Evolutionary conservation across 2,797 vertebrate species (phyloP).

Genomic region (Xenentodon cancila): DNA sequence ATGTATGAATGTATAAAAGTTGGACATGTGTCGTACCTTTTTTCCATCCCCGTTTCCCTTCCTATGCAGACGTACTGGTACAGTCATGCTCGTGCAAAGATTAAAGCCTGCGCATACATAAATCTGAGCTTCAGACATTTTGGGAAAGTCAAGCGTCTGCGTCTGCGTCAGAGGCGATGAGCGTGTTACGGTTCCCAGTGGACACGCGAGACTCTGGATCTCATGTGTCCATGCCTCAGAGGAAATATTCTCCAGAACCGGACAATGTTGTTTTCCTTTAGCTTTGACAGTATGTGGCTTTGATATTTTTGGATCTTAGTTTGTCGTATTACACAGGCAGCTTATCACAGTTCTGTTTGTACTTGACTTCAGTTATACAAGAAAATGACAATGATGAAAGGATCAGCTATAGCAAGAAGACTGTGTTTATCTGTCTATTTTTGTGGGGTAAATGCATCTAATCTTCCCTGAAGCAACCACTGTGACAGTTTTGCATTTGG

Average conservation of each 20-base stretch:
- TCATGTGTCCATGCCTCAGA: conserved; percentile 25
- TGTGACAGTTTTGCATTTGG: too few species aligned
- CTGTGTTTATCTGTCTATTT: too few species aligned
- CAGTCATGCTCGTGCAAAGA: conserved; percentile 10
- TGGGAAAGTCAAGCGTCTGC: conserved; percentile 53
- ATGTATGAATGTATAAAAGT: too few species aligned
- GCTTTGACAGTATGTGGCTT: conserved; percentile 8
- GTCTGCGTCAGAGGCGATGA: conserved; percentile 51
- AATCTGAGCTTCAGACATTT: conserved; percentile 48
- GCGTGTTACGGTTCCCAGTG: conserved; percentile 45
- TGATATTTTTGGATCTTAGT: conserved; percentile 22
- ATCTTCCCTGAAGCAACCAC: too few species aligned
- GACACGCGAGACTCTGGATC: conserved; percentile 11
- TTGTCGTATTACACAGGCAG: conserved; percentile 24
- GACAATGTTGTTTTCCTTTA: conserved; percentile 21
- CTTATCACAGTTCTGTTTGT: conserved; percentile 21
- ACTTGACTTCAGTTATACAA: conserved; percentile 9
- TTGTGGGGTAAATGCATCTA: too few species aligned
- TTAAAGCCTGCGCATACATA: conserved; percentile 35
- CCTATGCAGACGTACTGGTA: not conserved
- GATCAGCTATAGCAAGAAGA: not conserved
- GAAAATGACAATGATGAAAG: not conserved
- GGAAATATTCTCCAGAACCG: conserved; percentile 35
- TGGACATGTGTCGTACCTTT: too few species aligned
- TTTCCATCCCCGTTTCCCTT: not conserved